A percentile compares a stretch with the other conserved stretches of the same genome.
These are phyloP conservation scores for Apus apus DNA, from an alignment of 2,113 vertebrate genomes.

Conservation along the genomic window DNA sequence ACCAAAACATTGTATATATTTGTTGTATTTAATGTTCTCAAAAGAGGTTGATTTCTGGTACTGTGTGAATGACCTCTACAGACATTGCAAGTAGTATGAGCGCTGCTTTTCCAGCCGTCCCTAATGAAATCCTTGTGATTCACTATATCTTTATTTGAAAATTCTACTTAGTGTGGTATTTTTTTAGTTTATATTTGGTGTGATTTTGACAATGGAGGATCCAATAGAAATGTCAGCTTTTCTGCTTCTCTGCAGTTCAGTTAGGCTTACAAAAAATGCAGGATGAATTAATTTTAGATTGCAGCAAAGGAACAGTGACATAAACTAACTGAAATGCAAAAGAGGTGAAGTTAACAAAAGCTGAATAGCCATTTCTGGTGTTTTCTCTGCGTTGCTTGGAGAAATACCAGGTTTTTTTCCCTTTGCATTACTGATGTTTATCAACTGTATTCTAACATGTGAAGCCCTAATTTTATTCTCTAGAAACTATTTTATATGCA, in stretches of 20 bases:
- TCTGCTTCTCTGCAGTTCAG: background rate
- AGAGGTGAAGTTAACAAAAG: background rate
- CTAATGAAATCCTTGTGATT: background rate
- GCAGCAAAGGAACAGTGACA: background rate
- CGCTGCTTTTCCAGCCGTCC: background rate
- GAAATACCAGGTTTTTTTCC: background rate
- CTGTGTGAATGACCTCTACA: background rate
- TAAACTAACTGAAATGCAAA: background rate
- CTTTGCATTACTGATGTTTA: background rate
- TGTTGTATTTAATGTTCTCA: background rate
- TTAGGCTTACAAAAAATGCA: background rate
- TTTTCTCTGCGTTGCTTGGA: slow-evolving; percentile 3
- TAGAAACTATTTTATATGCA: background rate
- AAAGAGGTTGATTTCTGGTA: background rate
- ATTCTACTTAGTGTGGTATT: background rate
- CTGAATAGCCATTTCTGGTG: background rate
- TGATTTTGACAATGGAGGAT: background rate
- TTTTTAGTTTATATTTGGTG: background rate
- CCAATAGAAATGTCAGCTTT: background rate
- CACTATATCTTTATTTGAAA: background rate
- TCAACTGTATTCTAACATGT: background rate
- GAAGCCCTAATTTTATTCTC: background rate
- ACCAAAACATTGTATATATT: background rate
- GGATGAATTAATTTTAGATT: background rate
- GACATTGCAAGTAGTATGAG: background rate